A percentile compares a stretch with the other conserved stretches of the same genome.
Conservation (phyloP, 2,888 invertebrate genomes). For the Nomada flava region DNA sequence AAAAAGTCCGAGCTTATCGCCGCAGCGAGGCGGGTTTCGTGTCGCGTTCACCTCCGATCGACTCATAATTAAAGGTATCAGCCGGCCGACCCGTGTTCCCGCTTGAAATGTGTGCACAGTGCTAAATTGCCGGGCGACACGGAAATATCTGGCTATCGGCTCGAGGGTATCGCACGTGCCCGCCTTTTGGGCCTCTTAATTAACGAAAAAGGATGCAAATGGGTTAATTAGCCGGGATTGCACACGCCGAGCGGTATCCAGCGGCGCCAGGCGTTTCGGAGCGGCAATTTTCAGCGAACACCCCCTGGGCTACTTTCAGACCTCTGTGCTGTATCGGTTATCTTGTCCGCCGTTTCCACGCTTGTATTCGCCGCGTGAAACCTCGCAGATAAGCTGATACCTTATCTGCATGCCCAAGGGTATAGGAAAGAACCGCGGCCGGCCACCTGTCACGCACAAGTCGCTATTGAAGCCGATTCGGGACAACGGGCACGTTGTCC, state of each 20-base stretch:
- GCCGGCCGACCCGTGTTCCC: constrained; percentile 5
- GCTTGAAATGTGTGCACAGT: neutral
- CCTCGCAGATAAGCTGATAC: constrained; percentile 54
- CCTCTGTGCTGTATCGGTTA: constrained; percentile 8
- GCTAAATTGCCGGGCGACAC: constrained; percentile 17
- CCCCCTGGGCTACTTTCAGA: constrained; percentile 6
- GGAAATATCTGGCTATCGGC: constrained; percentile 6
- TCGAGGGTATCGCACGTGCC: constrained; percentile 8
- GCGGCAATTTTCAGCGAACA: constrained; percentile 9
- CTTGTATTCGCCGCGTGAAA: constrained; percentile 40
- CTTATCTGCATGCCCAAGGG: constrained; percentile 46
- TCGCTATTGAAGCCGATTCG: constrained; percentile 15
- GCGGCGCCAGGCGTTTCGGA: constrained; percentile 1
- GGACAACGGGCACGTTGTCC: constrained; percentile 20
- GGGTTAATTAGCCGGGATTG: constrained; percentile 45
- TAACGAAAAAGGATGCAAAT: constrained; percentile 40
- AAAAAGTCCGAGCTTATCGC: constrained; percentile 27
- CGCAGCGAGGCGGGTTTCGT: neutral
- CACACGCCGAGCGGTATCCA: constrained; percentile 2
- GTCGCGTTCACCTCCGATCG: constrained; percentile 16
- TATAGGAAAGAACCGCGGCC: constrained; percentile 37
- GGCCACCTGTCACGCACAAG: constrained; percentile 45
- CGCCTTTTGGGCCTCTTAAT: constrained; percentile 15
- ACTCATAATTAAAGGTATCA: constrained; percentile 32
- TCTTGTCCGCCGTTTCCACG: constrained; percentile 49